Conservation (phyloP, 2,113 vertebrate genomes). For the Brachyistius frenatus region DNA sequence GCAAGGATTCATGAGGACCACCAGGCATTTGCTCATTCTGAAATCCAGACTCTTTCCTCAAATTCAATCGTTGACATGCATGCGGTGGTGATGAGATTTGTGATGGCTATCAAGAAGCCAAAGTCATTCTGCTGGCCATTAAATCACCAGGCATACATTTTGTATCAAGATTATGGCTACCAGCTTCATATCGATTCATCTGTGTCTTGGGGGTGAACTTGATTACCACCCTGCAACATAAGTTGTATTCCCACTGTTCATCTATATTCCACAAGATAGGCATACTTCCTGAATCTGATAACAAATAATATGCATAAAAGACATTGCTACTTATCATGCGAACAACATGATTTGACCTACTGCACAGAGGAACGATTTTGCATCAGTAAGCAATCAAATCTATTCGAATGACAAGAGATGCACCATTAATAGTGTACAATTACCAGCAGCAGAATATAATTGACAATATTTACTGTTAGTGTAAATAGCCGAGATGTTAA, state of each 20-base stretch:
- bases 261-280: slow-evolving; percentile 42
- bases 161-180: slow-evolving; percentile 46
- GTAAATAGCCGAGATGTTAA: slow-evolving; percentile 4
- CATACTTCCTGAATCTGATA: slow-evolving; percentile 28
- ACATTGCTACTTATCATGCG: slow-evolving; percentile 12
- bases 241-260: slow-evolving; percentile 30
- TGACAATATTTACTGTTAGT: slow-evolving; percentile 4
- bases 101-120: slow-evolving; percentile 35
- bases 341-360: slow-evolving; percentile 13
- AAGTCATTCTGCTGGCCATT: slow-evolving; percentile 37
- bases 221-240: slow-evolving; percentile 47
- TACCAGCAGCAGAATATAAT: background rate
- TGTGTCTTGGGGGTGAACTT: slow-evolving; percentile 40
- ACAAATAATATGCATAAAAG: slow-evolving; percentile 10
- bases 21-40: slow-evolving; percentile 10
- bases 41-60: background rate
- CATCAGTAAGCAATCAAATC: background rate
- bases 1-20: slow-evolving; percentile 30
- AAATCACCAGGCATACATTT: slow-evolving; percentile 15
- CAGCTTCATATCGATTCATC: slow-evolving; percentile 56
- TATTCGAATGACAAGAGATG: background rate
- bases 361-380: background rate
- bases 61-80: slow-evolving; percentile 12
- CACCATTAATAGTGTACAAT: background rate
- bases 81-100: slow-evolving; percentile 31